Evolutionary conservation across 1,140 invertebrate species (phyloP).

Genomic region (Rhagoletis zephyria): DNA sequence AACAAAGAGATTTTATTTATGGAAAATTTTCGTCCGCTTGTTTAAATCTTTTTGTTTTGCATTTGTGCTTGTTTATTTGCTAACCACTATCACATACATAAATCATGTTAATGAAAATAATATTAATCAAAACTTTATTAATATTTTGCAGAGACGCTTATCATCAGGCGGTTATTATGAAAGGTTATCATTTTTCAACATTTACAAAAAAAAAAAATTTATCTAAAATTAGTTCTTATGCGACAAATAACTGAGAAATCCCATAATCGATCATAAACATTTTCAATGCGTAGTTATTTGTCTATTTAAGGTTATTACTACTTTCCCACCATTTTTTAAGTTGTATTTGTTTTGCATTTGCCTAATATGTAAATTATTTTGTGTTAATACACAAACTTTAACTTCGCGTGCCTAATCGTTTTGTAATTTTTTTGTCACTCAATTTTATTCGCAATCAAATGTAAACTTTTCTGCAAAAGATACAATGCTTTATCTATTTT

Average conservation of each 20-base stretch:
- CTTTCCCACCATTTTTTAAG: not conserved
- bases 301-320: not conserved
- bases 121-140: slow-evolving; percentile 70
- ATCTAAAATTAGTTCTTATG: slow-evolving; percentile 8
- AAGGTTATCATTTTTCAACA: slow-evolving; percentile 71
- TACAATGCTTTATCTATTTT: slow-evolving; percentile 4
- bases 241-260: slow-evolving; percentile 19
- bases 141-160: slow-evolving; percentile 74
- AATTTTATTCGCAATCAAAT: slow-evolving; percentile 4
- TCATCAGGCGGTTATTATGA: slow-evolving; percentile 73
- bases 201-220: slow-evolving; percentile 59
- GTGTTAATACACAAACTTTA: not conserved
- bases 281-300: slow-evolving; percentile 13
- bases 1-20: too few species aligned
- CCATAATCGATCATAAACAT: slow-evolving; percentile 23
- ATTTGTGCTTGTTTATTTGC: slow-evolving; percentile 47
- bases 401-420: slow-evolving; percentile 42
- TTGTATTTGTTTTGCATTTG: slow-evolving; percentile 5
- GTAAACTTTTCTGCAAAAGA: not conserved
- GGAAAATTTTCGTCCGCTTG: too few species aligned
- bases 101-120: slow-evolving; percentile 53
- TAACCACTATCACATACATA: slow-evolving; percentile 51
- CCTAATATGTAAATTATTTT: not conserved
- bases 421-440: slow-evolving; percentile 25
- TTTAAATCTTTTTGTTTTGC: slow-evolving; percentile 13